A percentile compares a stretch with the other conserved stretches of the same genome.
These are phyloP conservation scores for Lycopodina hypogea DNA, from an alignment of 37 sponge, comb jelly and placozoan species.

Conservation along the genomic window DNA sequence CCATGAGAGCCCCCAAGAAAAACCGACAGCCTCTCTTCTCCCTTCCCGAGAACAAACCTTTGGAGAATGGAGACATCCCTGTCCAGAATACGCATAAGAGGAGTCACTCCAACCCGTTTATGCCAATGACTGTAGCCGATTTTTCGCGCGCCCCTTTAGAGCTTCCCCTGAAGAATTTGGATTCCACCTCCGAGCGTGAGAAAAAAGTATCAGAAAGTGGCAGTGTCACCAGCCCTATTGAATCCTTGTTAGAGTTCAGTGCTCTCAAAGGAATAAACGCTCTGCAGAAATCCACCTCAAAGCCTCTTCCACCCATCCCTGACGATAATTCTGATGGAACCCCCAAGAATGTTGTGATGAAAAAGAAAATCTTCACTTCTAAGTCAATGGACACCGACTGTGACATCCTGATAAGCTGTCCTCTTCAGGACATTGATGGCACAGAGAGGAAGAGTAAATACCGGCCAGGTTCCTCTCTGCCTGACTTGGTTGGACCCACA, in stretches of 20 bases:
- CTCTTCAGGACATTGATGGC: conserved; percentile 50
- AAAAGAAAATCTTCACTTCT: background rate
- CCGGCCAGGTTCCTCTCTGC: background rate
- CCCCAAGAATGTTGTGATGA: background rate
- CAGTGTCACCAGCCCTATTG: conserved; percentile 8
- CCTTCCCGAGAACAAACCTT: background rate
- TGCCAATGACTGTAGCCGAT: conserved; percentile 10
- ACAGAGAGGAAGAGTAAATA: background rate
- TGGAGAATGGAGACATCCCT: background rate
- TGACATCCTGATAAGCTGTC: conserved; percentile 32
- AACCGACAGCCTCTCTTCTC: conserved; percentile 3
- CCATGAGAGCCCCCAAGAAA: conserved; percentile 14
- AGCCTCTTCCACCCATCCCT: background rate
- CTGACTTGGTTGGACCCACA: background rate
- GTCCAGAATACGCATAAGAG: conserved; percentile 17
- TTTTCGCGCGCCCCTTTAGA: background rate
- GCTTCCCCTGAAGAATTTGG: conserved; percentile 12
- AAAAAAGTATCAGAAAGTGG: no score
- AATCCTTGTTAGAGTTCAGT: conserved; percentile 38
- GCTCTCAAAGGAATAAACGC: background rate
- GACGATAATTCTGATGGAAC: background rate
- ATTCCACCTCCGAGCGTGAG: background rate
- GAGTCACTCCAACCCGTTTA: conserved; percentile 27
- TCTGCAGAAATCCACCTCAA: background rate
- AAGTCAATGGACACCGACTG: background rate